A percentile compares a stretch with the other conserved stretches of the same genome.
Conservation (phyloP, 2,888 invertebrate genomes). For the Papilio elwesi region DNA sequence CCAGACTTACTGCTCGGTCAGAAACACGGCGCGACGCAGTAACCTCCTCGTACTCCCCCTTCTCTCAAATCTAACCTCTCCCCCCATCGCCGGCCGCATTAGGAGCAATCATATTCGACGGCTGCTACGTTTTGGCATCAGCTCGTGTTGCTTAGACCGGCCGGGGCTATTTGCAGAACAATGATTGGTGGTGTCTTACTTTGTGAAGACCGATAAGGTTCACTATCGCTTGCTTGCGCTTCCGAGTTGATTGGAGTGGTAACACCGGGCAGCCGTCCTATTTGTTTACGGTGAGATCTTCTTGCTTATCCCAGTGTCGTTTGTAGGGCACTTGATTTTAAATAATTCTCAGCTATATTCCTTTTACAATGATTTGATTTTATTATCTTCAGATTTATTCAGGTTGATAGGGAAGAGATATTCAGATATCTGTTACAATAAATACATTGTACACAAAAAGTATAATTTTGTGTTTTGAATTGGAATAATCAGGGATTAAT, state of each 20-base stretch:
- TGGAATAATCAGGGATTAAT: no score
- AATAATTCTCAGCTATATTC: conserved; percentile 23
- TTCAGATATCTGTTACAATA: no score
- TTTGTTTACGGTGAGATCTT: conserved; percentile 43
- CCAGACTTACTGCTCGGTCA: conserved; percentile 84
- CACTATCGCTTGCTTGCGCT: conserved; percentile 53
- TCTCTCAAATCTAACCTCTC: conserved; percentile 53
- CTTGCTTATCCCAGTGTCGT: conserved; percentile 40
- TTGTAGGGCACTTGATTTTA: conserved; percentile 44
- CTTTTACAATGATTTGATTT: neutral
- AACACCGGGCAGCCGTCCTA: conserved; percentile 41
- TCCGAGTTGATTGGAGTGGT: conserved; percentile 47
- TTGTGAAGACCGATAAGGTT: conserved; percentile 60
- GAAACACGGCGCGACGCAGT: conserved; percentile 77
- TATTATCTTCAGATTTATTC: neutral
- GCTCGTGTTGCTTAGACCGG: conserved; percentile 78
- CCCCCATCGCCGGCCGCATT: conserved; percentile 71
- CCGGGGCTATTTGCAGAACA: conserved; percentile 77
- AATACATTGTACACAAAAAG: no score
- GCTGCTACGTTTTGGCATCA: conserved; percentile 81
- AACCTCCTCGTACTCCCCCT: conserved; percentile 53
- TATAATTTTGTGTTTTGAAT: no score
- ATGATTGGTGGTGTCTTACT: conserved; percentile 79
- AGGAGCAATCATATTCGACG: conserved; percentile 84
- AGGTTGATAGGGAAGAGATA: no score